A percentile compares a stretch with the other conserved stretches of the same genome.
phyloP scores from a whole-genome alignment of 2,113 vertebrate genomes.

The Nerophis lumbriciformis region DNA sequence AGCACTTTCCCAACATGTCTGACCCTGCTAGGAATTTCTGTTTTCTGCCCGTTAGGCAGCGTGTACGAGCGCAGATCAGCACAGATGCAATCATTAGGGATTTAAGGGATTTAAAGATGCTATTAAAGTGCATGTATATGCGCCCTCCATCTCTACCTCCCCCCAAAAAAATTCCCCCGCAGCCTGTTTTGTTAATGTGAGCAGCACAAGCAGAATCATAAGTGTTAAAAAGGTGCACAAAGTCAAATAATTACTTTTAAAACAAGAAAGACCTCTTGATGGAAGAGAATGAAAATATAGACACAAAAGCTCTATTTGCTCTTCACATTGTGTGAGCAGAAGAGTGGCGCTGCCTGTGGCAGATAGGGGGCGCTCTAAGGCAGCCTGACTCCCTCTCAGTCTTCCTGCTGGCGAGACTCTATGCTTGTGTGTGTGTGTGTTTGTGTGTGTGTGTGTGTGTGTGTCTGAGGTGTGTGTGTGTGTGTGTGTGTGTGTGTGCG shows the following conservation, averaged over 20 bases:
- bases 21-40: conserved; percentile 3
- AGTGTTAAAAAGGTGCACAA: too few relatives aligned
- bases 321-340: background rate
- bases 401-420: background rate
- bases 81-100: conserved; percentile 12
- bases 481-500: conserved; percentile 6
- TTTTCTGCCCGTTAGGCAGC: conserved; percentile 14
- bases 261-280: background rate
- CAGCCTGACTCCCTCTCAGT: conserved; percentile 57
- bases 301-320: too few relatives aligned
- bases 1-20: conserved; percentile 1
- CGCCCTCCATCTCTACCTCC: background rate
- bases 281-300: background rate
- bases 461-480: background rate
- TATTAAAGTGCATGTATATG: conserved; percentile 13
- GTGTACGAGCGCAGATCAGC: conserved; percentile 8
- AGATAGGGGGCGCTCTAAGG: conserved; percentile 76
- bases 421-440: conserved; percentile 5
- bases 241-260: too few relatives aligned
- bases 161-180: background rate
- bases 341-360: background rate
- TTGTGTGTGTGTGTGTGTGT: conserved; percentile 16
- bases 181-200: conserved; percentile 11
- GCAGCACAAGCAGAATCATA: too few relatives aligned
- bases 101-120: conserved; percentile 4